Percentiles rank a stretch among this genome's conserved stretches.
Evolutionary conservation across 2,797 vertebrate species (phyloP).

Genomic region (Rousettus madagascariensis): DNA sequence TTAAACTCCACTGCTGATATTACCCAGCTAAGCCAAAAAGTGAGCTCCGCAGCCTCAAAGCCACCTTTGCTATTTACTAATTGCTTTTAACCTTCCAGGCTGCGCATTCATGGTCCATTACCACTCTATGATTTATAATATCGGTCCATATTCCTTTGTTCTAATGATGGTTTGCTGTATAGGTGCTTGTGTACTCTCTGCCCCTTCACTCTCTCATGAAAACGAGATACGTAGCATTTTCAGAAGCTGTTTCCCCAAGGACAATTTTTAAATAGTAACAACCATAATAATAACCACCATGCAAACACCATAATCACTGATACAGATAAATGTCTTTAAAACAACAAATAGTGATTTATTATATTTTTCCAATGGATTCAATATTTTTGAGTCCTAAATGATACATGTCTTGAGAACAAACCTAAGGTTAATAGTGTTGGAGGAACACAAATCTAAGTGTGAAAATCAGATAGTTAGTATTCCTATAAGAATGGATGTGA

Average conservation of each 20-base stretch:
- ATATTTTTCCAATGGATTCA: background rate
- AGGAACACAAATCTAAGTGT: background rate
- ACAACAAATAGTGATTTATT: background rate
- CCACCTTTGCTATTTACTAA: constrained; percentile 38
- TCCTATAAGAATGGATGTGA: background rate
- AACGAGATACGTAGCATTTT: constrained; percentile 17
- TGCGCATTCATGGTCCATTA: background rate
- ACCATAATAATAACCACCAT: background rate
- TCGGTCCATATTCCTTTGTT: background rate
- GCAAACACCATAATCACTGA: background rate
- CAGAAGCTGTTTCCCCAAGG: background rate
- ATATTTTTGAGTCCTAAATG: background rate
- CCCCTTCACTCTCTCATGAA: background rate
- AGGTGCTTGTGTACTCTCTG: background rate
- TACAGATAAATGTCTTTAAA: background rate
- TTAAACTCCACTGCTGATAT: background rate
- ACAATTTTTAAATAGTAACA: constrained; percentile 1
- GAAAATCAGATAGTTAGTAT: background rate
- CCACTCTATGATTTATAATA: constrained; percentile 19
- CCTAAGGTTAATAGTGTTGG: background rate
- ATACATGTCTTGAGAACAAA: background rate
- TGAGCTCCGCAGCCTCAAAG: background rate
- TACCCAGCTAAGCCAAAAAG: constrained; percentile 33
- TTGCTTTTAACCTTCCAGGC: constrained; percentile 28
- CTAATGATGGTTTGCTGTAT: background rate